Percentiles rank a stretch among this genome's conserved stretches.
Evolutionary conservation across 2,113 vertebrate genomes (phyloP).

Genomic region (Oncorhynchus kisutch): DNA sequence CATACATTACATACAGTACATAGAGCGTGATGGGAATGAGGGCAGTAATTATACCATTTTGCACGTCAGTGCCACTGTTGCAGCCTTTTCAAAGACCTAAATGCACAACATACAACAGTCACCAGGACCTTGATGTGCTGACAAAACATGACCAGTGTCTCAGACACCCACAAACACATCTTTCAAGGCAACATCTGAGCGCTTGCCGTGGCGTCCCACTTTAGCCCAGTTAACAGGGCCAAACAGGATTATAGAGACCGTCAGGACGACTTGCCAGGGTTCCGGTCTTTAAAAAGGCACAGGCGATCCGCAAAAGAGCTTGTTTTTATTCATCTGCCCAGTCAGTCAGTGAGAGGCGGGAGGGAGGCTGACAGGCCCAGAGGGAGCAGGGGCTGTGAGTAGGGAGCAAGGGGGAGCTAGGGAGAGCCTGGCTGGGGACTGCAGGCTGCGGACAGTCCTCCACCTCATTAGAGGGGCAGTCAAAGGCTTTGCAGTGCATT

Average conservation of each 20-base stretch:
- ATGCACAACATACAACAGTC: conserved; percentile 14
- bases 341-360: conserved; percentile 47
- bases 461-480: conserved; percentile 76
- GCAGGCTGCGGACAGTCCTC: conserved; percentile 72
- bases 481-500: conserved; percentile 63
- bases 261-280: conserved; percentile 52
- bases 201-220: too few species aligned
- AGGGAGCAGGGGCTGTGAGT: conserved; percentile 47
- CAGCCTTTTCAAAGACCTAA: too few species aligned
- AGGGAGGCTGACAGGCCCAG: conserved; percentile 44
- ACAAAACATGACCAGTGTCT: too few species aligned
- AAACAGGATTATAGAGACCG: conserved; percentile 52
- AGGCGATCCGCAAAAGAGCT: conserved; percentile 39
- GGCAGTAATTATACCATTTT: too few species aligned
- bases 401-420: conserved; percentile 30
- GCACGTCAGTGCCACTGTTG: too few species aligned
- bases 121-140: too few species aligned
- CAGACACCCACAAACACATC: too few species aligned
- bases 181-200: too few species aligned
- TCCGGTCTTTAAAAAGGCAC: conserved; percentile 39
- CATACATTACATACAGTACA: too few species aligned
- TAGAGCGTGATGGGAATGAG: too few species aligned
- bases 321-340: conserved; percentile 60
- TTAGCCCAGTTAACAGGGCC: conserved; percentile 49
- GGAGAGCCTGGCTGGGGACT: conserved; percentile 25